A percentile compares a stretch with the other conserved stretches of the same genome.
Conservation (phyloP, 2,888 invertebrate genomes). For the Chymomyza caudatula region DNA sequence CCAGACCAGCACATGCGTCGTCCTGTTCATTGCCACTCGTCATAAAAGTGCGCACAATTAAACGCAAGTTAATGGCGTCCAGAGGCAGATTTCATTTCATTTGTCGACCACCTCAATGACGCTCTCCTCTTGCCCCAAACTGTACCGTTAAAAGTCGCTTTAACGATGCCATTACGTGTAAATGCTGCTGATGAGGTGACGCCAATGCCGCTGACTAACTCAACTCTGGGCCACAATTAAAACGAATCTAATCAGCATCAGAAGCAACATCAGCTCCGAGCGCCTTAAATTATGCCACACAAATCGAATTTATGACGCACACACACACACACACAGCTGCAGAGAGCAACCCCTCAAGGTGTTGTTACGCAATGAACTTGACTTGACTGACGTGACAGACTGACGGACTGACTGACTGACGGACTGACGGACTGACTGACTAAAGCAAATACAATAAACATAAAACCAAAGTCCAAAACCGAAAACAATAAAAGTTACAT, state of each 20-base stretch:
- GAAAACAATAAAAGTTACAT: conserved; percentile 70
- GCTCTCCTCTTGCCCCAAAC: neutral
- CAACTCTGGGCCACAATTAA: conserved; percentile 32
- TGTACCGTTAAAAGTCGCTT: conserved; percentile 51
- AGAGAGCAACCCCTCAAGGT: conserved; percentile 20
- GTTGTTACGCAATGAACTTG: conserved; percentile 44
- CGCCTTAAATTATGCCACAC: conserved; percentile 65
- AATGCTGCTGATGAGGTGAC: conserved; percentile 72
- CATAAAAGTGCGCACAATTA: conserved; percentile 72
- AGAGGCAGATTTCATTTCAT: conserved; percentile 35
- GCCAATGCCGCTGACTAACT: conserved; percentile 51
- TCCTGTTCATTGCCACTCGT: conserved; percentile 34
- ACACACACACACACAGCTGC: no score
- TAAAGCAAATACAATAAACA: conserved; percentile 22
- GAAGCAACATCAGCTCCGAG: conserved; percentile 47
- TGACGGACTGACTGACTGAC: neutral
- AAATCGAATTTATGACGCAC: conserved; percentile 72
- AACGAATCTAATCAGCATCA: conserved; percentile 62
- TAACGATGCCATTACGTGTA: conserved; percentile 69
- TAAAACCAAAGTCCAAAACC: conserved; percentile 66
- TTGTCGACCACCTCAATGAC: conserved; percentile 18
- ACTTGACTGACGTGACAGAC: conserved; percentile 10
- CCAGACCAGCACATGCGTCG: conserved; percentile 4
- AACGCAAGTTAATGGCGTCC: conserved; percentile 66
- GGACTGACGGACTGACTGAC: neutral